A percentile compares a stretch with the other conserved stretches of the same genome.
Conservation (phyloP, 1,140 invertebrate genomes). For the Solen grandis region DNA sequence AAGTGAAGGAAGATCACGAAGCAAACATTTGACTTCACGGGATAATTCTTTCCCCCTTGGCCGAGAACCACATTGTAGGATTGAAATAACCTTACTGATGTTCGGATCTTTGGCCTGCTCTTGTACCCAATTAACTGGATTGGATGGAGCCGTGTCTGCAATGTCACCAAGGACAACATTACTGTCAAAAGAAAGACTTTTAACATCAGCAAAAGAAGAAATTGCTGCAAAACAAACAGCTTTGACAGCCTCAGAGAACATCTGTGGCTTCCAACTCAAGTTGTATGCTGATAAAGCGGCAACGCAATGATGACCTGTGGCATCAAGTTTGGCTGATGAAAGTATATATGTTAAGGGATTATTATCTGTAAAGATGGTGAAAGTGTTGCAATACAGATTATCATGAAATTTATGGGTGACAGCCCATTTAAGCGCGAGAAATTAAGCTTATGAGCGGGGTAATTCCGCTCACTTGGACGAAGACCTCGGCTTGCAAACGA, state of each 20-base stretch:
- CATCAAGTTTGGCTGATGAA: conserved; percentile 41
- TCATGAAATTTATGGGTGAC: conserved; percentile 58
- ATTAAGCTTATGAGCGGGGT: conserved; percentile 41
- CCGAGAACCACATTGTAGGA: background rate
- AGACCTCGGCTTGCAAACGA: conserved; percentile 41
- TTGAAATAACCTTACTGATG: background rate
- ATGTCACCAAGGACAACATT: background rate
- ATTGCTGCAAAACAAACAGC: background rate
- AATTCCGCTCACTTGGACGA: conserved; percentile 22
- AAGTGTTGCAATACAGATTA: conserved; percentile 50
- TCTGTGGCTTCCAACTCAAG: conserved; percentile 42
- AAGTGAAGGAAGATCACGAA: too few species aligned
- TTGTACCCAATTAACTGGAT: background rate
- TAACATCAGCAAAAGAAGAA: background rate
- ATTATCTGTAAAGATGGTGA: conserved; percentile 44
- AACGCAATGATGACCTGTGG: conserved; percentile 39
- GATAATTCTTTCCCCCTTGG: background rate
- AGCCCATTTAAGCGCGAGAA: conserved; percentile 43
- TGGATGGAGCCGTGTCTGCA: too few species aligned
- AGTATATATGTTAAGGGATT: conserved; percentile 41
- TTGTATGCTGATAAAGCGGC: conserved; percentile 29
- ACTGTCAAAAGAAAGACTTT: background rate
- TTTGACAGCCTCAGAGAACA: background rate
- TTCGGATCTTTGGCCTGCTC: background rate
- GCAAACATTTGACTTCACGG: background rate